Evolutionary conservation across 2,888 invertebrate species (phyloP), one percentile per base, ranked within the genome.

Genomic region (Limulus polyphemus): DNA sequence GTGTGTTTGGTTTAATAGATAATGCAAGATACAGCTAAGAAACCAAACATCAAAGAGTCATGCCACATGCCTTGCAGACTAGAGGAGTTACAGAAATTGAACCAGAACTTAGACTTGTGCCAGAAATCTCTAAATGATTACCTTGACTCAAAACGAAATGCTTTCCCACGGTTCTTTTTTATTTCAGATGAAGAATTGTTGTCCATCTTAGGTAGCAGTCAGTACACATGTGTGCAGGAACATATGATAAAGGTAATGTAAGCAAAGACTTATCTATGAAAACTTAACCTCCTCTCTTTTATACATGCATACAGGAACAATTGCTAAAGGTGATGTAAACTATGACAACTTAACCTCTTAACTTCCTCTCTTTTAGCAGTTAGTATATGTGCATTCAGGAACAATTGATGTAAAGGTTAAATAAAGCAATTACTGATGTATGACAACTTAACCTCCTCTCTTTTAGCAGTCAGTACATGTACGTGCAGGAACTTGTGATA

Each of bases 181-280:
- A 88, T 94, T 73, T 93, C 93, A 4, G 93, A 93, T 47, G 92
- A 93, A 72, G 94, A 94, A 75, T 76, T 94, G 68, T 80, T 95
- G 10, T 87, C 89, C 2, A 90, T 94, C 70, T 81, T 94, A 58
- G 93, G 93, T 13, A 90, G 88, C 74, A 88, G 86, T 69, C 86
- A 89, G 67, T 86, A 89, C 11, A 81, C 81, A 59, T 86, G 87
- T 71, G 90, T 94, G 11, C 93, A 94, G 75, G 90, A 92, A 72
- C 91, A 94, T 73, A 89, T 94, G 82, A 88, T 91, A 60, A 94
- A 94, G 82, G 87, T 86, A 74, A 55, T 61, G 7, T 32, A 32
- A 32, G 7, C 32, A 32, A 32, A 2, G 32, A 32, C 7, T 32
- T 3, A 32, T 32, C 32, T 32, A 32, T 32, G 32, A 32, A 3